These are phyloP conservation scores for Bibio marci DNA, from an alignment of 2,888 invertebrate genomes.

Conservation along the genomic window DNA sequence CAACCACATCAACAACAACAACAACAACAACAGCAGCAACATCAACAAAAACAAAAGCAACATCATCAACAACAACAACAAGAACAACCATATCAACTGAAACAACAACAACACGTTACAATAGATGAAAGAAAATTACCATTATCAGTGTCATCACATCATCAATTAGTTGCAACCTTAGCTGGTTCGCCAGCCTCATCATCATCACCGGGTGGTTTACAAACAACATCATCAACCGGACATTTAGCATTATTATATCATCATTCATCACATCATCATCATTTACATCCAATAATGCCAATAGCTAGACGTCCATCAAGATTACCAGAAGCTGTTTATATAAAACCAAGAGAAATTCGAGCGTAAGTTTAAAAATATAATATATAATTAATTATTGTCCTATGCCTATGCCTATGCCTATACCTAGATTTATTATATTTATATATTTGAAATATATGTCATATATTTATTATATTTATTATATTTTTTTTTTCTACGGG, in stretches of 20 bases:
- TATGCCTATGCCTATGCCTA: too few species aligned
- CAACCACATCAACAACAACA: too few species aligned
- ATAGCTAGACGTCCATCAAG: conserved; percentile 26
- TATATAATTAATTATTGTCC: too few species aligned
- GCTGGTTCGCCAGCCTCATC: conserved; percentile 5
- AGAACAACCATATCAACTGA: conserved; percentile 10
- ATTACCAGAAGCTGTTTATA: conserved; percentile 11
- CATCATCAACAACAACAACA: conserved; percentile 35
- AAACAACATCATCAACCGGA: conserved; percentile 2
- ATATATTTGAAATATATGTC: too few species aligned
- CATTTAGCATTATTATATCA: conserved; percentile 29
- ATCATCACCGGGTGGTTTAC: conserved; percentile 1
- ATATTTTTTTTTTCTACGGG: too few species aligned
- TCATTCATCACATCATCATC: conserved; percentile 19
- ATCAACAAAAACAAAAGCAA: conserved; percentile 1
- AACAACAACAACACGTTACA: conserved; percentile 19
- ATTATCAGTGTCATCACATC: conserved; percentile 18
- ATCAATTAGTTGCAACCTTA: conserved; percentile 14
- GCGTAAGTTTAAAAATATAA: conserved; percentile 28
- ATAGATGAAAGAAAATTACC: conserved; percentile 28
- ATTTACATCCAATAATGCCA: conserved; percentile 26
- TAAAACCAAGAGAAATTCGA: conserved; percentile 18
- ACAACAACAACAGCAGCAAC: background rate
- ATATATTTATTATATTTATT: too few species aligned
- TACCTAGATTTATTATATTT: too few species aligned